phyloP scores from a whole-genome alignment of 2,888 invertebrate species.

The Phalera bucephala region DNA sequence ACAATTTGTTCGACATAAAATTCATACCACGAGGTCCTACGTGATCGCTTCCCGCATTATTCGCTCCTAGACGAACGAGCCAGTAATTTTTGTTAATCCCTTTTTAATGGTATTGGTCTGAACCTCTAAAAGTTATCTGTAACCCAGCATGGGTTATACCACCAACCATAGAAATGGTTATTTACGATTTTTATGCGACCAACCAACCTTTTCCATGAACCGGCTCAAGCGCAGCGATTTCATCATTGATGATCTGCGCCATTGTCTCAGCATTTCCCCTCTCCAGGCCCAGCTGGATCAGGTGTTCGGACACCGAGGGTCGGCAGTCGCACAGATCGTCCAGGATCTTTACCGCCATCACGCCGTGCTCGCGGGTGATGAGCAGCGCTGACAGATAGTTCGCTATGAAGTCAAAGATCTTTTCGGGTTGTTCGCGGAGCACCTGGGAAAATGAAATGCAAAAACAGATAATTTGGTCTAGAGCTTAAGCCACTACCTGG shows the following conservation, averaged over 20 bases:
- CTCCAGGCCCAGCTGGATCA: conserved; percentile 51
- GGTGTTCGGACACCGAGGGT: conserved; percentile 62
- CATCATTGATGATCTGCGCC: conserved; percentile 59
- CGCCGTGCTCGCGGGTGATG: conserved; percentile 85
- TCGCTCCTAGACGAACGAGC: too few species aligned
- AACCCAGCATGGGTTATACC: too few species aligned
- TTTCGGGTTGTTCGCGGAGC: conserved; percentile 85
- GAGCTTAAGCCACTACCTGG: too few species aligned
- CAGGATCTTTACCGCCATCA: conserved; percentile 64
- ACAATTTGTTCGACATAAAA: too few species aligned
- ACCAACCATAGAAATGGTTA: too few species aligned
- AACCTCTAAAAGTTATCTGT: too few species aligned
- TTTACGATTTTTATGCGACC: too few species aligned
- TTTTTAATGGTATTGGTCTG: too few species aligned
- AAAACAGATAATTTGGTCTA: too few species aligned
- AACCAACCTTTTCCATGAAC: conserved; percentile 54
- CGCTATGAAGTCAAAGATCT: conserved; percentile 86
- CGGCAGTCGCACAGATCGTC: conserved; percentile 73
- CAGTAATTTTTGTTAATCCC: too few species aligned
- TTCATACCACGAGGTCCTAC: too few species aligned
- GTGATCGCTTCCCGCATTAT: too few species aligned
- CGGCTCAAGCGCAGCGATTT: conserved; percentile 51
- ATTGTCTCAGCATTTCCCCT: conserved; percentile 34
- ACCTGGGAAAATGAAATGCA: conserved; percentile 69
- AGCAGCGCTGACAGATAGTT: conserved; percentile 88